These are phyloP conservation scores for Pagetopsis macropterus DNA, from an alignment of 2,797 vertebrate genomes.

Conservation along the genomic window DNA sequence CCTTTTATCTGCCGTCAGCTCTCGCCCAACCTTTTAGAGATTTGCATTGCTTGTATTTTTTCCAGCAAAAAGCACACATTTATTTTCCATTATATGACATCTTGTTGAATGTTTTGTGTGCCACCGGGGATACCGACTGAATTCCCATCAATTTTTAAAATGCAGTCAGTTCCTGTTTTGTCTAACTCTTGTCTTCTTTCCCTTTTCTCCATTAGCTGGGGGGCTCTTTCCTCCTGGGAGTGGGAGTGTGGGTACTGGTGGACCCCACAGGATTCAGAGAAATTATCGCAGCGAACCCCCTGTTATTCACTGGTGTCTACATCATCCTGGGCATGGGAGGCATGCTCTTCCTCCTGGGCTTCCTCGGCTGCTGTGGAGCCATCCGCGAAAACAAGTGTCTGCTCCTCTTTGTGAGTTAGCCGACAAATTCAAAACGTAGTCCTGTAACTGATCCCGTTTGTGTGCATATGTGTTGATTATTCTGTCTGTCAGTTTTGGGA, in stretches of 20 bases:
- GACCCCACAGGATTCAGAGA: slow-evolving; percentile 95
- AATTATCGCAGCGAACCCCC: slow-evolving; percentile 92
- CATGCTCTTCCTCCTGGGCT: slow-evolving; percentile 95
- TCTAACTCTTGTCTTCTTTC: slow-evolving; percentile 38
- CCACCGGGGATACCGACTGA: slow-evolving; percentile 19
- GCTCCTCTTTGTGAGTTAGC: slow-evolving; percentile 91
- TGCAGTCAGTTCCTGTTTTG: slow-evolving; percentile 30
- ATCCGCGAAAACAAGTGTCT: slow-evolving; percentile 97
- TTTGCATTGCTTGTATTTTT: slow-evolving; percentile 41
- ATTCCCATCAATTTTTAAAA: slow-evolving; percentile 47
- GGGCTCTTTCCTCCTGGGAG: slow-evolving; percentile 92
- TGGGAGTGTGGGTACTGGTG: slow-evolving; percentile 95
- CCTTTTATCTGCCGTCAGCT: slow-evolving; percentile 43
- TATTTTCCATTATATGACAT: slow-evolving; percentile 39
- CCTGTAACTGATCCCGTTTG: slow-evolving; percentile 46
- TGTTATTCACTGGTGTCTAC: slow-evolving; percentile 93
- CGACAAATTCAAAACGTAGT: slow-evolving; percentile 42
- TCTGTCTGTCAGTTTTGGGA: slow-evolving; percentile 42
- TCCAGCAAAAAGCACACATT: slow-evolving; percentile 13
- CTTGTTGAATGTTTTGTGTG: slow-evolving; percentile 45
- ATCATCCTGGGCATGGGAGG: slow-evolving; percentile 94
- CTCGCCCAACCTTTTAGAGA: slow-evolving; percentile 26
- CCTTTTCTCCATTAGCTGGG: slow-evolving; percentile 85
- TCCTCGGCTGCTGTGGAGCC: slow-evolving; percentile 96
- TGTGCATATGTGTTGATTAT: slow-evolving; percentile 48